Base-by-base conservation (phyloP, 2,888 invertebrate species). In the Trichacis sp. region DNA sequence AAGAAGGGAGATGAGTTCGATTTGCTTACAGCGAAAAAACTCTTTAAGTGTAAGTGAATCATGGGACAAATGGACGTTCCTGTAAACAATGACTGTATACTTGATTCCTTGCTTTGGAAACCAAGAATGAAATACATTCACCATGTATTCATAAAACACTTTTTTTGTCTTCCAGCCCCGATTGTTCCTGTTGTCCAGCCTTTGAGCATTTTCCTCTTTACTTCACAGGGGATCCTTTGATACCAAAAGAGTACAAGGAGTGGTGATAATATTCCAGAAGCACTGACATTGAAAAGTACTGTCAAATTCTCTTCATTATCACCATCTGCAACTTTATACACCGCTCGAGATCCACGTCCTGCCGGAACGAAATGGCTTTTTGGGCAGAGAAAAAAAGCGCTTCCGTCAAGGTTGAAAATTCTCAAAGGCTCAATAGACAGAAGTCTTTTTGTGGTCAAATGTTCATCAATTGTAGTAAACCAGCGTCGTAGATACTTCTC, bases 121-220 rank as follows among this genome's bases (percentile, higher is more conserved):
- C 79, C 80, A 82, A 43, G 76, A 76, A 62, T 74, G 59, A 64
- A 83, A 82, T 14, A 80, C 71, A 67, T 83, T 79, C 6, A 76
- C 69, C 6, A 82, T 73, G 62, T 74, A 82, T 71, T 84, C 80
- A 66, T 64, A 82, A 68, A 84, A 83, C n/a, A 70, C 71, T 61
- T 77, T 77, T 2, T 73, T 62, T 4, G 77, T 82, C 83, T 80
- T 86, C 85, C 84, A 84, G 1, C 83, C 84, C 58, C 66, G 76
- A 19, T 84, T 58, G 70, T 77, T 56, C 81, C 83, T 20, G 81
- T 53, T 18, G 77, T 77, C 82, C 82, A 85, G 9, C 57, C 72
- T 56, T 57, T 18, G 46, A 78, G 80, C 53, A 76, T 61, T 52
- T 61, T 69, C 29, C 51, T 3, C 0, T 57, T 1, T 45, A 59